Evolutionary conservation across 1,140 invertebrate species (phyloP), one percentile per base, ranked within the genome.

Genomic region (Brachionus plicatilis): DNA sequence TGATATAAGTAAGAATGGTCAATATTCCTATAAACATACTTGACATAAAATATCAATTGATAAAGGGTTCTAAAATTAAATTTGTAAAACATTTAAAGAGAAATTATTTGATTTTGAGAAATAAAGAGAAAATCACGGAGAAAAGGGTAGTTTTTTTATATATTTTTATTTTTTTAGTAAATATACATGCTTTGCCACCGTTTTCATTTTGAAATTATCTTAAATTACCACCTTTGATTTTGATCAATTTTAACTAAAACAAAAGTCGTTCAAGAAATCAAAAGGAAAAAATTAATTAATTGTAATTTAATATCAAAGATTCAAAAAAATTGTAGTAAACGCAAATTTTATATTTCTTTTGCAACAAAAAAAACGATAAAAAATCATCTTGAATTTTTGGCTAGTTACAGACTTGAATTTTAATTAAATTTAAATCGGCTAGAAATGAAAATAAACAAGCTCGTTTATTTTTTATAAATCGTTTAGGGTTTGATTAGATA

Each of bases 151-250:
- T 68, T 68, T 68, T 11, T 12, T 68, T 27, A 7, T 33, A 12
- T 33, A 14, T 68, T 37, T 68, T 33, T 12, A 14, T 68, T 68
- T 27, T 43, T 20, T 17, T 27, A 45, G 33, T 43, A 72, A 72
- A 72, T 20, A 43, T 14, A 43, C 68, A 72, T 43, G 68, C 65
- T 72, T 72, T 20, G 9, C 17, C 33, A 41, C 8, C 33, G 33
- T 43, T 41, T 72, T 72, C 17, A 17, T 43, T 43, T 20, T 8
- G 8, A 45, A 45, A 43, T 72, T 45, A 17, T 72, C 68, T 72
- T 72, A 72, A 72, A 72, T 72, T 72, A 72, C 68, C 68, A 72
- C 41, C 68, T 72, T 72, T 72, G 37, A 72, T 41, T 17, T 11
- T 9, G 33, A 68, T 12, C 41, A 41, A 41, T 6, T 20, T 72